phyloP scores from a whole-genome alignment of 2,797 vertebrate species.

The Enteromius thamalakanensis region DNA sequence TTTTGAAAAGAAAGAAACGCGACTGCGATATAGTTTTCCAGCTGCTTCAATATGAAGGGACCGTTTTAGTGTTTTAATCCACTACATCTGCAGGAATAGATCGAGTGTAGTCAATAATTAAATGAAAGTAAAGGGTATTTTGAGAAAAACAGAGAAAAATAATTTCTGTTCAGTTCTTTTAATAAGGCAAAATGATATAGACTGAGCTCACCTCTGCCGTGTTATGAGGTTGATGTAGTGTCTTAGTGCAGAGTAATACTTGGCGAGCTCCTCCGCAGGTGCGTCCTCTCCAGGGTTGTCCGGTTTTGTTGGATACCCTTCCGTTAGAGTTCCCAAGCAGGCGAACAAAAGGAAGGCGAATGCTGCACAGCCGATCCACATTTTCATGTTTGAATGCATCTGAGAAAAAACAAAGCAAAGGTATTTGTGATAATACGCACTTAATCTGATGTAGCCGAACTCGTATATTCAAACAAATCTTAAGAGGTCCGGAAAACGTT shows the following conservation, averaged over 20 bases:
- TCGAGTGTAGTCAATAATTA: background rate
- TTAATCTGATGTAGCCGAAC: background rate
- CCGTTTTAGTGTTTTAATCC: background rate
- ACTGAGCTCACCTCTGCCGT: slow-evolving; percentile 87
- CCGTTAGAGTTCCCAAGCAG: slow-evolving; percentile 87
- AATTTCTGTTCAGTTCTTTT: too few relatives aligned
- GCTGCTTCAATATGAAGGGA: background rate
- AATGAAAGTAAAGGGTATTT: background rate
- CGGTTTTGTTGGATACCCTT: slow-evolving; percentile 96
- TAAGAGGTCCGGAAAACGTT: background rate
- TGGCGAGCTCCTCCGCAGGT: slow-evolving; percentile 93
- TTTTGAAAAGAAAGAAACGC: slow-evolving; percentile 26
- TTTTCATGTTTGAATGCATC: slow-evolving; percentile 88
- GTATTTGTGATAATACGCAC: background rate
- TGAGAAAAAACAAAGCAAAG: slow-evolving; percentile 55
- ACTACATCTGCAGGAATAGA: background rate
- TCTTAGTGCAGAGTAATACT: slow-evolving; percentile 96
- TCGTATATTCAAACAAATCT: background rate
- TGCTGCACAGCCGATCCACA: slow-evolving; percentile 85
- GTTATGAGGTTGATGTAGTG: slow-evolving; percentile 99
- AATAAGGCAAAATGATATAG: too few relatives aligned
- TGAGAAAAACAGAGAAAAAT: background rate
- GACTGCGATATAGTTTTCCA: background rate
- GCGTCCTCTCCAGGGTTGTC: slow-evolving; percentile 94
- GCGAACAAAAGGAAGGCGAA: slow-evolving; percentile 87